Percentiles rank a stretch among this genome's conserved stretches.
Evolutionary conservation across 2,113 vertebrate species (phyloP).

Genomic region (Genyomyrus donnyi): DNA sequence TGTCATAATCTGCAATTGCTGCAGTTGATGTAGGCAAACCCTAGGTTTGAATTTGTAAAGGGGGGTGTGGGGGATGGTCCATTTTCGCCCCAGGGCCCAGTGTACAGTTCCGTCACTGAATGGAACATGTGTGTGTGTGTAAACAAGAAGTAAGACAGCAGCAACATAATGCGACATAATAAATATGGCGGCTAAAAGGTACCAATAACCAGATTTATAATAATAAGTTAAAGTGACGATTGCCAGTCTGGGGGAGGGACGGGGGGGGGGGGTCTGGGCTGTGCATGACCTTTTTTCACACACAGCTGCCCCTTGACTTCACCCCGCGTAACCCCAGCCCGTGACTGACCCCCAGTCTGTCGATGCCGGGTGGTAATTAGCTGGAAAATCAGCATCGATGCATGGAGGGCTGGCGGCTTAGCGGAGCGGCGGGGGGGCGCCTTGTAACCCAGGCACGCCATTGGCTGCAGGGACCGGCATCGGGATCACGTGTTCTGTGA

Average conservation of each 20-base stretch:
- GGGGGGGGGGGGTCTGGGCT: too few species aligned
- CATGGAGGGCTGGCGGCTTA: background rate
- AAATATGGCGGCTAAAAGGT: background rate
- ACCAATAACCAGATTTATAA: background rate
- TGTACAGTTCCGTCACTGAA: background rate
- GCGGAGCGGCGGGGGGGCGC: background rate
- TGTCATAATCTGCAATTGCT: too few species aligned
- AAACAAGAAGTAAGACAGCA: background rate
- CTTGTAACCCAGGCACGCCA: background rate
- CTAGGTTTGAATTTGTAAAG: too few species aligned
- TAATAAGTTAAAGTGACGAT: background rate
- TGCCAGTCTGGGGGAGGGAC: background rate
- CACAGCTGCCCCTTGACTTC: background rate
- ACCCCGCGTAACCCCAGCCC: background rate
- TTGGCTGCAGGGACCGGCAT: background rate
- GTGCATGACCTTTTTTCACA: background rate
- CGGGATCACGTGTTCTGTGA: background rate
- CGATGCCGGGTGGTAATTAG: slow-evolving; percentile 4
- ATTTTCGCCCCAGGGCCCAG: too few species aligned
- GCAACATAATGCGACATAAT: background rate
- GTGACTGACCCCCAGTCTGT: background rate
- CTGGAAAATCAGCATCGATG: background rate
- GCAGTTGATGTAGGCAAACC: too few species aligned
- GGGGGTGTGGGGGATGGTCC: too few species aligned
- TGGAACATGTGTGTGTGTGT: background rate